phyloP scores from a whole-genome alignment of 2,888 invertebrate species.

The Microctonus hyperodae region DNA sequence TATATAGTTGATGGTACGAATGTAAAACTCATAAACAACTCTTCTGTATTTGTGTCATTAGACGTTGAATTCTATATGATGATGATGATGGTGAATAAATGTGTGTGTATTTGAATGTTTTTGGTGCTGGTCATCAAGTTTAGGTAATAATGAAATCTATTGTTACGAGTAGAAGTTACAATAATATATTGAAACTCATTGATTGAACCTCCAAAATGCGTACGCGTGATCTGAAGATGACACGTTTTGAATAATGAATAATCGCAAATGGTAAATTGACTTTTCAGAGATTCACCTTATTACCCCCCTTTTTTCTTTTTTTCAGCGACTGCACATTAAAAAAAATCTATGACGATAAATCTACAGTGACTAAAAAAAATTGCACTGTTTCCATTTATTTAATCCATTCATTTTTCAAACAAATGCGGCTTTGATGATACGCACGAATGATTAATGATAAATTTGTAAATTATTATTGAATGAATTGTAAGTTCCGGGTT shows the following conservation, averaged over 20 bases:
- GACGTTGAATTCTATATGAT: conserved; percentile 8
- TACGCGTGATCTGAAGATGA: conserved; percentile 27
- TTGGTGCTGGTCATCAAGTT: conserved; percentile 62
- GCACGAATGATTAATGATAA: conserved; percentile 25
- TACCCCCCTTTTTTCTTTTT: not conserved
- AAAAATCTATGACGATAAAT: conserved; percentile 26
- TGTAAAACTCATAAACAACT: conserved; percentile 18
- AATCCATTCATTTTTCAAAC: conserved; percentile 20
- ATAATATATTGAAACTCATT: conserved; percentile 36
- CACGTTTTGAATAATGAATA: conserved; percentile 17
- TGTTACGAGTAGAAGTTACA: conserved; percentile 49
- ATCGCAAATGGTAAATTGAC: conserved; percentile 21
- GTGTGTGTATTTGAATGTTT: conserved; percentile 47
- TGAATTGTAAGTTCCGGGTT: conserved; percentile 29
- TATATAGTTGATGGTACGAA: conserved; percentile 22
- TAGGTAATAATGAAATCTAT: conserved; percentile 51
- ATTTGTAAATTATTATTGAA: conserved; percentile 29
- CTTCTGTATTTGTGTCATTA: conserved; percentile 28
- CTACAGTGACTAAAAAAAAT: too few species aligned
- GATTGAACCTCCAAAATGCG: conserved; percentile 35
- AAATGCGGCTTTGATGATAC: conserved; percentile 25
- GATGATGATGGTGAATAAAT: conserved; percentile 28
- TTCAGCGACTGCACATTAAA: conserved; percentile 15
- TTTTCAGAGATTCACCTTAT: not conserved
- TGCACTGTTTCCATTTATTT: not conserved